A percentile compares a stretch with the other conserved stretches of the same genome.
phyloP scores from a whole-genome alignment of 1,140 invertebrate genomes.

The Meloidogyne floridensis region DNA sequence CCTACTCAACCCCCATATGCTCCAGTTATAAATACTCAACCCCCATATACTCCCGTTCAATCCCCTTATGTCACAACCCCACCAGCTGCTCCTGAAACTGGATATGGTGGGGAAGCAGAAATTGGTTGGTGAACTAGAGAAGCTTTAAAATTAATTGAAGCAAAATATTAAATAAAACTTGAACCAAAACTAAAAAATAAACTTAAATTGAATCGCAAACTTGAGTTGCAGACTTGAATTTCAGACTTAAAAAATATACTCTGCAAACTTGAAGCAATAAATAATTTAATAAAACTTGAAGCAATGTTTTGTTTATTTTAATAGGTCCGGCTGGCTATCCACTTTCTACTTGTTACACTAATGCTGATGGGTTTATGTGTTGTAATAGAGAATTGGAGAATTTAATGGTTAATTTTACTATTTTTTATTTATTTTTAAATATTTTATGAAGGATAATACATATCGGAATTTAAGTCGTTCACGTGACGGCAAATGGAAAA shows the following conservation, averaged over 20 bases:
- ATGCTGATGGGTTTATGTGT: conserved; percentile 53
- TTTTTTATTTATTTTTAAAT: not conserved
- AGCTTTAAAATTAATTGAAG: too few species aligned
- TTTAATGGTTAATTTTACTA: conserved; percentile 37
- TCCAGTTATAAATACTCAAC: not conserved
- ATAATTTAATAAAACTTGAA: not conserved
- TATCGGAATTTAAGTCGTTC: conserved; percentile 38
- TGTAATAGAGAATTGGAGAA: conserved; percentile 49
- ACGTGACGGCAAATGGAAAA: conserved; percentile 47
- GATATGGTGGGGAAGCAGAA: not conserved
- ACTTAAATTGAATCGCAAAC: too few species aligned
- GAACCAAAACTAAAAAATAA: too few species aligned
- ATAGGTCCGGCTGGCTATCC: conserved; percentile 30
- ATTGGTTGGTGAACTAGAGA: not conserved
- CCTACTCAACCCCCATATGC: not conserved
- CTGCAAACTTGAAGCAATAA: not conserved
- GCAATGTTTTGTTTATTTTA: not conserved
- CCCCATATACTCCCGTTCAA: not conserved
- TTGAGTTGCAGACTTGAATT: too few species aligned
- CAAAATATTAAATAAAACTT: too few species aligned
- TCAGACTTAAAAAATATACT: not conserved
- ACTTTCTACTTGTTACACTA: conserved; percentile 46
- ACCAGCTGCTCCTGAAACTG: not conserved
- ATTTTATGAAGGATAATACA: conserved; percentile 27
- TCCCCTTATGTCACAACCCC: not conserved